These are phyloP conservation scores for Eumeta japonica DNA, from an alignment of 1,140 invertebrate species.

Conservation along the genomic window DNA sequence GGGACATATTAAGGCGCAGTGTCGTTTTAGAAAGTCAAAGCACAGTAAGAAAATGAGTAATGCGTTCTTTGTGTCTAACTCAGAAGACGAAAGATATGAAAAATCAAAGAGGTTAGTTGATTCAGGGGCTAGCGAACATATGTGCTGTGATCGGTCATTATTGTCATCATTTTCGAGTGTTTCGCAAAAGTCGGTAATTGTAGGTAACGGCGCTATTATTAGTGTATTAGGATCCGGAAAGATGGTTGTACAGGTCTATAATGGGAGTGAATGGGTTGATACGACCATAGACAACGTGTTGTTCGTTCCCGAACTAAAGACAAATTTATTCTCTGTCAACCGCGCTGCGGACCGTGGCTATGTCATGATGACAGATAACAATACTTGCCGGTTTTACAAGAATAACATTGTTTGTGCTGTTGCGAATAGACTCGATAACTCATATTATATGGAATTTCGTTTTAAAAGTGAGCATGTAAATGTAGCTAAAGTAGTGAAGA, in stretches of 20 bases:
- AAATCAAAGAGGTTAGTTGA: constrained; percentile 3
- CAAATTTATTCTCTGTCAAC: too few relatives aligned
- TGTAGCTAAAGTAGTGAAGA: constrained; percentile 8
- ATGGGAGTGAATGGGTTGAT: too few relatives aligned
- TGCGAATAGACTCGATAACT: background rate
- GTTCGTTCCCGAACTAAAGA: constrained; percentile 9
- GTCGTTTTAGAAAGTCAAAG: background rate
- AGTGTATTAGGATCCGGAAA: constrained; percentile 9
- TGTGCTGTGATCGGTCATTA: constrained; percentile 5
- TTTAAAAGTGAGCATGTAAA: constrained; percentile 1
- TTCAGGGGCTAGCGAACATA: constrained; percentile 15
- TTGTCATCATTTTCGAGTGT: constrained; percentile 5
- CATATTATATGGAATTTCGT: constrained; percentile 6
- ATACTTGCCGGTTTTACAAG: background rate
- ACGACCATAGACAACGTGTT: too few relatives aligned
- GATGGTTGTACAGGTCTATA: constrained; percentile 5
- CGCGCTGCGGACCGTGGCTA: constrained; percentile 8
- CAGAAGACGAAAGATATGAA: background rate
- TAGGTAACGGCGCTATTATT: constrained; percentile 7
- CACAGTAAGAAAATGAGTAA: too few relatives aligned
- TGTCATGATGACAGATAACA: constrained; percentile 5
- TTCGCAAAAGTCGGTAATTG: constrained; percentile 4
- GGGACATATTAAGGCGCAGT: constrained; percentile 5
- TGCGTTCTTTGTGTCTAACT: constrained; percentile 1
- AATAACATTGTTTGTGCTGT: constrained; percentile 4